Base-by-base conservation (phyloP, 2,888 invertebrate genomes). In the Slavum lentiscoides region DNA sequence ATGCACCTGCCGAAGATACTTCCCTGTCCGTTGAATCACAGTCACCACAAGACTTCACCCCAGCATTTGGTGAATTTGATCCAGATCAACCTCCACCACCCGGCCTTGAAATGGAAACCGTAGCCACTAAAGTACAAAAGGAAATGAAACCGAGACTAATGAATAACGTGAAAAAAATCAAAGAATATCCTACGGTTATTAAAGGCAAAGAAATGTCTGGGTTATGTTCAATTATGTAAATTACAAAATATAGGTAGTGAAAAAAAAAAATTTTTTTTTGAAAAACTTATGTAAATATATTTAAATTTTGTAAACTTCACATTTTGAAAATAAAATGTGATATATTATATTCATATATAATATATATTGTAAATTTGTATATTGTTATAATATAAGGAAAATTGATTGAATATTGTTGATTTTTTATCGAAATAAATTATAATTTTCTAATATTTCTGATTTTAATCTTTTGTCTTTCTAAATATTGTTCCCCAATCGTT, bases 161-260 rank as follows among this genome's bases (percentile, higher is more conserved):
- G 62, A 88, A 89, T 83, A 80, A 80, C 5, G 91, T 91, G 74
- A 88, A 91, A 64, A 89, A 90, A 83, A 88, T 96, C 73, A 91
- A 91, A 83, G 90, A 91, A 84, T 89, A 92, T 84, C 92, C 94
- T 5, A 91, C 92, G 0, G 89, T 93, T 66, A 88, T 89, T 82
- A 92, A 90, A 86, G 95, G 95, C 53, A 90, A 89, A 83, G 95
- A 96, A 86, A 89, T 94, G 30, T 95, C 95, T 0, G 95, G 94
- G 53, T 88, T 96, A 84, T 96, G 96, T 88, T 92, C 93, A 74
- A 93, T 96, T 84, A 94, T 94, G 94, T 94, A 89, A 90, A 55
- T 43, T 15, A 55, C 49, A 15, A 59, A 58, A 39, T 21, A 59
- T 49, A 49, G 13, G 15, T 49, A 49, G 15, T 49, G 15, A 11